These are phyloP conservation scores for Marmota flaviventris DNA, from an alignment of 2,113 vertebrate species.

Conservation along the genomic window DNA sequence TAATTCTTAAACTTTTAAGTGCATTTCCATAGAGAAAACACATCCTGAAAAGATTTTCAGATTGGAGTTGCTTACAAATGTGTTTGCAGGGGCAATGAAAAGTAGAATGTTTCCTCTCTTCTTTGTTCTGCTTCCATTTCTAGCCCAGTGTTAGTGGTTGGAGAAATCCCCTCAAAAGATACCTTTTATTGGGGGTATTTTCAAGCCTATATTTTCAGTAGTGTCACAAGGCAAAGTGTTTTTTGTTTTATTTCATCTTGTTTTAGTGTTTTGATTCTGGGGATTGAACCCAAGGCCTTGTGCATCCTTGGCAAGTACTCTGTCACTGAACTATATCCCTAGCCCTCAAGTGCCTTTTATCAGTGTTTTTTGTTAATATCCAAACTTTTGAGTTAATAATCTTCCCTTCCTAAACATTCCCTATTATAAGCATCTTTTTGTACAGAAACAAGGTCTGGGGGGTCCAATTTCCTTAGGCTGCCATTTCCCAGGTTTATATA, in stretches of 20 bases:
- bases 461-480: neutral
- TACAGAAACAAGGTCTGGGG: neutral
- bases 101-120: neutral
- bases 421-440: conserved; percentile 26
- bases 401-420: neutral
- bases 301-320: neutral
- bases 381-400: conserved; percentile 21
- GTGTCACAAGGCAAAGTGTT: too few relatives aligned
- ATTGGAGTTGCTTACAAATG: conserved; percentile 25
- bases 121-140: neutral
- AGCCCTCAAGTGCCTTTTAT: neutral
- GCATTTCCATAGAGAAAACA: neutral
- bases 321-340: neutral
- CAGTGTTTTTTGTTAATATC: neutral
- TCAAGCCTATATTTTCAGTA: too few relatives aligned
- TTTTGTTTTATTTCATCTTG: neutral
- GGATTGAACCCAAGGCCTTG: too few relatives aligned
- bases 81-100: neutral
- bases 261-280: neutral
- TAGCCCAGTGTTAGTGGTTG: neutral
- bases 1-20: neutral
- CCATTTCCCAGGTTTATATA: neutral
- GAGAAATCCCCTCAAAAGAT: neutral
- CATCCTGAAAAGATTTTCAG: conserved; percentile 38
- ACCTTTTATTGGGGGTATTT: neutral